Base-by-base conservation (phyloP, 1,140 invertebrate genomes). In the Chrysoperla carnea region DNA sequence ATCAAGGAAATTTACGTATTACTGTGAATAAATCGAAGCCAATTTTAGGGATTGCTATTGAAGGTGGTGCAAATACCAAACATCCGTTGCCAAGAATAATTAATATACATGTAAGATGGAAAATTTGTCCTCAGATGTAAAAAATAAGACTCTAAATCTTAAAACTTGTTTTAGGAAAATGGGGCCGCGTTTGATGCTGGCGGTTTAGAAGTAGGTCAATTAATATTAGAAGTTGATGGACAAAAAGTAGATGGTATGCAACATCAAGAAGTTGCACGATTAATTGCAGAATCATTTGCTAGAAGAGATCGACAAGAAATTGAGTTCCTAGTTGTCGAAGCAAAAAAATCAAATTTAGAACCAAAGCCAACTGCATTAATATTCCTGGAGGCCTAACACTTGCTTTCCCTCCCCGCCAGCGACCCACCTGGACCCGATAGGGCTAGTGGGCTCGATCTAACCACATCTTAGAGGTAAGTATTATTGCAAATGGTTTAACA, bases 61-160 rank as follows among this genome's bases (percentile, higher is more conserved):
- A 95, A 69, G 93, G 93, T 45, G 93, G 93, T 39, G 81, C 84
- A 47, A 92, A 96, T 62, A 94, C 90, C 37, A 83, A 84, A 57
- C 90, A 95, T 66, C 84, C 86, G 37, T 69, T 94, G 49, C 91
- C 91, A 27, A 76, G 88, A 57, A 93, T 97, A 56, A 93, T 95
- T 53, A 92, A 92, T 63, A 93, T 97, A 58, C 89, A 94, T 66
- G 90, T 94, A 66, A 76, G 77, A 61, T 52, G 9, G 29, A 9
- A 41, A 15, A 17, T 2, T 33, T n/a, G n/a, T n/a, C n/a, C n/a
- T 33, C n/a, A 6, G 4, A 11, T 33, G 2, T 33, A 33, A 12
- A 33, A 12, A 12, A 33, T 33, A 33, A 33, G 31, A 33, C 2
- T 33, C n/a, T 12, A 12, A 33, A 11, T 33, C 6, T 4, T 4